A percentile compares a stretch with the other conserved stretches of the same genome.
phyloP scores from a whole-genome alignment of 2,797 vertebrate genomes.

The Sebastes kiyomatsui region DNA sequence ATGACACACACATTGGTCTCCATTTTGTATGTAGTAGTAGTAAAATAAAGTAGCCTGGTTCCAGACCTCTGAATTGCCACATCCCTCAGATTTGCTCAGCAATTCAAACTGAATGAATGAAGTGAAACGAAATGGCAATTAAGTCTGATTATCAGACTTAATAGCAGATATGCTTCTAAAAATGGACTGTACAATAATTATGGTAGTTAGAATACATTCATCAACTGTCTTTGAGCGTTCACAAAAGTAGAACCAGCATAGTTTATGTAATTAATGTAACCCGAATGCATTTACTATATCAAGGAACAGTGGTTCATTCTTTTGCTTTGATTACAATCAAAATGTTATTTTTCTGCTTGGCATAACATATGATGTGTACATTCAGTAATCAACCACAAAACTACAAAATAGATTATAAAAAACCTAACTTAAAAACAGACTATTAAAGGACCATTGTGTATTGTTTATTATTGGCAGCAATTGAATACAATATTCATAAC shows the following conservation, averaged over 20 bases:
- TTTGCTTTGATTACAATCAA: neutral
- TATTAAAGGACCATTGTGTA: neutral
- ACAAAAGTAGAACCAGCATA: neutral
- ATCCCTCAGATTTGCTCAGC: neutral
- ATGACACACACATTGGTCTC: neutral
- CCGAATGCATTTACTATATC: neutral
- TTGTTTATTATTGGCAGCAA: neutral
- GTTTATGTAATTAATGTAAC: neutral
- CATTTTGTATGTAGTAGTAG: neutral
- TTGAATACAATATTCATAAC: neutral
- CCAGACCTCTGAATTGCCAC: neutral
- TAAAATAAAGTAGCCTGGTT: neutral
- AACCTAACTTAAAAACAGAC: too few species aligned
- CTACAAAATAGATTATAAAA: neutral
- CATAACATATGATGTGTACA: neutral
- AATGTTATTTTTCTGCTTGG: neutral
- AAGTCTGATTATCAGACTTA: neutral
- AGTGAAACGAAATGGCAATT: neutral
- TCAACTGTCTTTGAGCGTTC: neutral
- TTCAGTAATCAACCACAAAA: neutral
- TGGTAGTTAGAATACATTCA: neutral
- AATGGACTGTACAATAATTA: neutral
- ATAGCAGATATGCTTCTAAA: neutral
- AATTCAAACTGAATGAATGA: neutral
- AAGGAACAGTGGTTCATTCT: neutral